These are phyloP conservation scores for Thomomys bottae DNA, from an alignment of 2,113 vertebrate species.

Conservation along the genomic window DNA sequence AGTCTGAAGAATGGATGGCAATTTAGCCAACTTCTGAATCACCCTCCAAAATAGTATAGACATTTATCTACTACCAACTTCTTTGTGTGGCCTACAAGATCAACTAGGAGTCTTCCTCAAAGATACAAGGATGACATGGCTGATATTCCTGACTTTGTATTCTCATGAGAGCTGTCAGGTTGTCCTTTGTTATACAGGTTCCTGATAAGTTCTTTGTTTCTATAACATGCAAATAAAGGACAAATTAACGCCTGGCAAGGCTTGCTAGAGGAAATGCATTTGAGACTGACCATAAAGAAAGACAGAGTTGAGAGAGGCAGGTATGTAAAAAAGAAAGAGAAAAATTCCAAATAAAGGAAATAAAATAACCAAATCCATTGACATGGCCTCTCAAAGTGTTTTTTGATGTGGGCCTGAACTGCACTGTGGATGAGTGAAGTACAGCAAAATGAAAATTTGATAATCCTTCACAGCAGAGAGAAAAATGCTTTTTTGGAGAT, in stretches of 20 bases:
- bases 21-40: background rate
- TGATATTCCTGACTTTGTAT: background rate
- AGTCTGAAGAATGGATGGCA: background rate
- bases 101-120: background rate
- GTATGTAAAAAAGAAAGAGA: background rate
- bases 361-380: background rate
- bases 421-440: background rate
- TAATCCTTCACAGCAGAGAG: background rate
- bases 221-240: background rate
- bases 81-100: background rate
- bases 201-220: background rate
- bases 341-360: background rate
- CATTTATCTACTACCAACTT: background rate
- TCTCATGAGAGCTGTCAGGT: background rate
- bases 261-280: background rate
- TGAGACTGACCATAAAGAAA: background rate
- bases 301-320: background rate
- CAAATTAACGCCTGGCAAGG: background rate
- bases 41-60: background rate
- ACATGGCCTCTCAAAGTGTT: background rate
- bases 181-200: background rate
- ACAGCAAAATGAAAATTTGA: background rate
- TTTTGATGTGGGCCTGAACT: background rate
- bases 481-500: background rate
- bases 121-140: background rate